Evolutionary conservation across 2,797 vertebrate species (phyloP), one percentile per base, ranked within the genome.

Genomic region (Sebastes aleutianus): DNA sequence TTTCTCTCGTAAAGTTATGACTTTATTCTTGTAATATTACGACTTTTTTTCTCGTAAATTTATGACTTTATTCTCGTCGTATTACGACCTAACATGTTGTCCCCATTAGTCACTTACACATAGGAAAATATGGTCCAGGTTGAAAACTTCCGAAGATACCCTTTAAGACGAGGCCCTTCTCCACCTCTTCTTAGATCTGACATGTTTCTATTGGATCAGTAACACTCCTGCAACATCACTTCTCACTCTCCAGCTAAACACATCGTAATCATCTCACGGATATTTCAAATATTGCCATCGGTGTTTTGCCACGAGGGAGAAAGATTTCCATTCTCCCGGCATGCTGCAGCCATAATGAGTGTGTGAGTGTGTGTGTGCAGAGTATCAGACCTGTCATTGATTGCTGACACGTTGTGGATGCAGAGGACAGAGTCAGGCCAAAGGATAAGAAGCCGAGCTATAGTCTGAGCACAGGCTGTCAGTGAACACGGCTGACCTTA

Each of bases 391-490:
- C 47, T 66, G 76, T 20, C 74, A 82, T 56, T 71, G 85, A 86
- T 87, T 68, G 73, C 70, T 77, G 83, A 83, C 68, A 62, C 6
- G 16, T 20, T 67, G 80, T 66, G 78, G 72, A 76, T 69, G 54
- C 79, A 68, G 59, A 39, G 74, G 76, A 70, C 65, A 36, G 54
- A 27, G 34, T 61, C 36, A 12, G 83, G 78, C 79, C 67, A 72
- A 74, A 78, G 86, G 74, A 83, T 72, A 79, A 81, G 74, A 72
- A 50, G 69, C 78, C 2, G 59, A 81, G 83, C 73, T 67, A 24
- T 18, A 79, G 79, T 87, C 84, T 75, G 83, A 84, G 76, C 84
- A 78, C 86, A 70, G 80, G 72, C 81, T 74, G 82, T 78, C 84
- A 69, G 62, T 2, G 79, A 75, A 26, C 66, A 75, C 31, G 59